Conservation (phyloP, 1,140 invertebrate genomes). For the Aphidius gifuensis region DNA sequence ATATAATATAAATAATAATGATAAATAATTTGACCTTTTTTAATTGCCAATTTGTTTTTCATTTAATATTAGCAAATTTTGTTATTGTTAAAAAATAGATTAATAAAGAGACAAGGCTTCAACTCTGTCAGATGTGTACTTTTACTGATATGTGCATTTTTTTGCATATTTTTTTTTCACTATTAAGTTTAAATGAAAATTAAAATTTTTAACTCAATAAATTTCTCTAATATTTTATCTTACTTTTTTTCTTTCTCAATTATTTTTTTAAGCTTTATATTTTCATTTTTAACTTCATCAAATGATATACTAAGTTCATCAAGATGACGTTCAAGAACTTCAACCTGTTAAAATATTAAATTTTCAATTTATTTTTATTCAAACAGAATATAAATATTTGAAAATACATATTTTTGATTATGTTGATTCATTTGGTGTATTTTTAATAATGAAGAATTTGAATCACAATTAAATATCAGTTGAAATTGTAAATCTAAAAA, state of each 20-base stretch:
- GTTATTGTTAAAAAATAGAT: too few species aligned
- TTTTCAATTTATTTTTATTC: constrained; percentile 43
- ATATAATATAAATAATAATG: too few species aligned
- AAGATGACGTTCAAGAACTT: constrained; percentile 61
- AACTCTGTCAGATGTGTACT: too few species aligned
- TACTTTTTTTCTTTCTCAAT: constrained; percentile 63
- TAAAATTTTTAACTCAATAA: constrained; percentile 39
- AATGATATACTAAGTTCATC: constrained; percentile 58
- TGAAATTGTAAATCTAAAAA: constrained; percentile 78
- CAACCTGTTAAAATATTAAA: constrained; percentile 59
- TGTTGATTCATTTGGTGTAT: constrained; percentile 48
- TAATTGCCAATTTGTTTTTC: too few species aligned
- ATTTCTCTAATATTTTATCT: constrained; percentile 24
- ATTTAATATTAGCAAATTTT: too few species aligned
- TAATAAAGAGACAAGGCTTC: too few species aligned
- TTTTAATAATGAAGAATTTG: constrained; percentile 59
- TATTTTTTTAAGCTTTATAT: constrained; percentile 56
- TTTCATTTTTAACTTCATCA: constrained; percentile 58
- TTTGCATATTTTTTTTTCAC: too few species aligned
- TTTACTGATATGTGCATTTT: too few species aligned
- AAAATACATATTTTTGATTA: constrained; percentile 58
- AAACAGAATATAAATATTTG: constrained; percentile 2
- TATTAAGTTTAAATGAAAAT: too few species aligned
- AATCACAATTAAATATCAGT: constrained; percentile 61
- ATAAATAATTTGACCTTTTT: too few species aligned